Base-by-base conservation (phyloP, 2,113 vertebrate species). In the Python bivittatus region DNA sequence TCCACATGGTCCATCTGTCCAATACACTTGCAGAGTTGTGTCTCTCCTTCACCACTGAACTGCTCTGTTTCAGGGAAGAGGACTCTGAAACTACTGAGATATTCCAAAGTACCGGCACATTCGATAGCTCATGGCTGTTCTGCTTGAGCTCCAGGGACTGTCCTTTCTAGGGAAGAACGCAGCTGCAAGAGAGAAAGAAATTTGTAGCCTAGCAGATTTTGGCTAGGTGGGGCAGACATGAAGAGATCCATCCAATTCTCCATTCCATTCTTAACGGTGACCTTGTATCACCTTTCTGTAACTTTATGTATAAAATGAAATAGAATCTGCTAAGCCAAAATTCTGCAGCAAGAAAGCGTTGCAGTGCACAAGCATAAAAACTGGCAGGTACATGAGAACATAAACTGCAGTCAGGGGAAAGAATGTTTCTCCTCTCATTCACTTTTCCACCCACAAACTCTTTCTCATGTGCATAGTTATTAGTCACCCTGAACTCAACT, bases 401-500 rank as follows among this genome's bases (percentile, higher is more conserved):
- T 53, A 25, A 92, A 54, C 29, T 27, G 27, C 56, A 84, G 44
- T 22, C 3, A 64, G 56, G 29, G 38, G n/a, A 85, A 89, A 42
- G 58, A 89, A 54, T 54, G 23, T 84, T 88, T 61, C 44, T 89
- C 29, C 38, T 57, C 38, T 12, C 4, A 42, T 64, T 89, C 23
- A 25, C 12, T 53, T 61, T 17, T 48, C 86, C 72, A 84, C 68
- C 42, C 68, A 88, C 86, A 38, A 60, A 56, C 23, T 84, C 29
- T 53, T 92, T 92, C 79, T 27, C 56, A 89, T 61, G 5, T 33
- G 72, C 57, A 89, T 11, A 54, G n/a, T 25, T 33, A 42, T 29
- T n/a, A 38, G 72, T 92, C 72, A 92, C 84, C 58, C 56, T 84
- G 56, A 89, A 84, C 42, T 38, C 58, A 86, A 91, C 53, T 20